Evolutionary conservation across 2,888 invertebrate species (phyloP).

Genomic region (Cheilosia pagana): DNA sequence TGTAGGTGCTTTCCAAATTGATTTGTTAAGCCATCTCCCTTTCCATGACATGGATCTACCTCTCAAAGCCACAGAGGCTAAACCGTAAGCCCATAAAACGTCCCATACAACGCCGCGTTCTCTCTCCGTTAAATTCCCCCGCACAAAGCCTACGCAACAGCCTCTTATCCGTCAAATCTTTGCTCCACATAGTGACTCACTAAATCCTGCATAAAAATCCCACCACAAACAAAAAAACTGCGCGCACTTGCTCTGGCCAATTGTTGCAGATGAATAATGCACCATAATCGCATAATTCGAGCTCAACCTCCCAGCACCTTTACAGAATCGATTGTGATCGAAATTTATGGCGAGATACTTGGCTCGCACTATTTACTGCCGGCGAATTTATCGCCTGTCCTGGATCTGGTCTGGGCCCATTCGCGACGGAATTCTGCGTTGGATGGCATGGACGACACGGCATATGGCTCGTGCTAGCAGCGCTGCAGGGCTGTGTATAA

Average conservation of each 20-base stretch:
- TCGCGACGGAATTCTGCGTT: constrained; percentile 41
- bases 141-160: constrained; percentile 25
- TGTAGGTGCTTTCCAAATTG: background rate
- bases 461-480: constrained; percentile 26
- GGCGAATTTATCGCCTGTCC: constrained; percentile 57
- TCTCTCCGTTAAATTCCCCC: constrained; percentile 1
- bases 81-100: background rate
- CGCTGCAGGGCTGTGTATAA: constrained; percentile 39
- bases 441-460: constrained; percentile 13
- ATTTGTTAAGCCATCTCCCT: background rate
- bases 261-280: constrained; percentile 58
- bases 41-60: background rate
- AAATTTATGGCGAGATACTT: constrained; percentile 66
- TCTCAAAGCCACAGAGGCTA: constrained; percentile 2
- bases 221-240: constrained; percentile 26
- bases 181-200: constrained; percentile 49
- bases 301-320: constrained; percentile 45
- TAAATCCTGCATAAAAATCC: background rate
- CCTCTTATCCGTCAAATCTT: constrained; percentile 49
- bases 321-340: constrained; percentile 68
- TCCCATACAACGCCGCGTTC: background rate
- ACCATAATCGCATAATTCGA: constrained; percentile 31
- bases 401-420: constrained; percentile 51
- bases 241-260: constrained; percentile 58
- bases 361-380: constrained; percentile 54